Evolutionary conservation across 1,140 invertebrate genomes (phyloP).

Genomic region (Bombyx mori): DNA sequence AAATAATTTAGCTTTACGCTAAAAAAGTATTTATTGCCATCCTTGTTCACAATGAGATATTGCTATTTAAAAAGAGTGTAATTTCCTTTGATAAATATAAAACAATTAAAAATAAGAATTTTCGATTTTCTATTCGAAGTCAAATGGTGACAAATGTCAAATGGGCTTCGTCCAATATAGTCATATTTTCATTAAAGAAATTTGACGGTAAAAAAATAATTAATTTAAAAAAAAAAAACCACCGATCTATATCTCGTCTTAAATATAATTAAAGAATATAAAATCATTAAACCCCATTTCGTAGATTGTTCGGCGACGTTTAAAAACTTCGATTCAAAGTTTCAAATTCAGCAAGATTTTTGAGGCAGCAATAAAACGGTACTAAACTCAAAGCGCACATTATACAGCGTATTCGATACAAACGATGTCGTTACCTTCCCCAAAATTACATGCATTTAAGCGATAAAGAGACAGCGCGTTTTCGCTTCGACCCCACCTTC

Average conservation of each 20-base stretch:
- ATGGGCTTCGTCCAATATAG: background rate
- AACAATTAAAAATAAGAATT: too few species aligned
- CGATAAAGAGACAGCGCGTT: background rate
- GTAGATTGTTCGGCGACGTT: background rate
- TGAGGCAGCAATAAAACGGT: slow-evolving; percentile 10
- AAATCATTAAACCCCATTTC: background rate
- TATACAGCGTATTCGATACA: slow-evolving; percentile 14
- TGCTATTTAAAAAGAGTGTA: too few species aligned
- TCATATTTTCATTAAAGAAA: background rate
- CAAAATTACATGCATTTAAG: slow-evolving; percentile 14
- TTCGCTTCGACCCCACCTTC: too few species aligned
- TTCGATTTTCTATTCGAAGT: background rate
- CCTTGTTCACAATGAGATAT: too few species aligned
- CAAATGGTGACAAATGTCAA: background rate
- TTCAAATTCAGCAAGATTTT: background rate
- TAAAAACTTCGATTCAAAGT: background rate
- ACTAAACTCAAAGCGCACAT: slow-evolving; percentile 16
- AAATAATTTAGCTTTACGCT: too few species aligned
- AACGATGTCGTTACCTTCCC: slow-evolving; percentile 14
- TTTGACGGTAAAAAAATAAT: background rate
- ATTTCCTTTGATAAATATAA: too few species aligned
- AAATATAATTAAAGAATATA: background rate
- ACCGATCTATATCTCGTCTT: background rate
- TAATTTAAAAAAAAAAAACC: background rate
- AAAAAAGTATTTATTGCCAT: too few species aligned